Base-by-base conservation (phyloP, 2,797 vertebrate species). In the Paedocypris micromegethes region DNA sequence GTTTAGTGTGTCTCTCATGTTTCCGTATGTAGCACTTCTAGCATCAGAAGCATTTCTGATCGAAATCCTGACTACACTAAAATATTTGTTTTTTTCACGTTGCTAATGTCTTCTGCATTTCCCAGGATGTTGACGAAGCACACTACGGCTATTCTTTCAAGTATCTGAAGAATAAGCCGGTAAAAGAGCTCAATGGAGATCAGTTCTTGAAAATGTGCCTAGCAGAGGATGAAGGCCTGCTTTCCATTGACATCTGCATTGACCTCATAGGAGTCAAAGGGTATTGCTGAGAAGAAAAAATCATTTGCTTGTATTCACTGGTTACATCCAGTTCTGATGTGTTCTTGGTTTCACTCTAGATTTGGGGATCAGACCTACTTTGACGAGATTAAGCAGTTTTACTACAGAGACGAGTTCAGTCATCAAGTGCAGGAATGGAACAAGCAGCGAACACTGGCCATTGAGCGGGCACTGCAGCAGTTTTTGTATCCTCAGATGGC, bases 391-490 rank as follows among this genome's bases (percentile, higher is more conserved):
- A 99, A 99, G 73, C 96, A 99, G 81, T 99, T 99, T 83, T 98
- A 99, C 83, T 99, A 99, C 81, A 92, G 97, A 64, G 97, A 99
- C 38, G 97, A 99, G 86, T 99, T 99, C 90, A 99, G 97, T 81
- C 97, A 99, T 86, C 97, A 99, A 78, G 97, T 99, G 70, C 97
- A 99, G 73, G 96, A 99, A 81, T 99, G 97, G 97, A 99, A 98
- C 80, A 90, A 94, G 46, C 97, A 99, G 84, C 91, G 97, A 68
- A 98, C 92, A 0, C 84, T 98, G 85, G 97, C 97, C 81, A 98
- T 99, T 0, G 96, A 98, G 77, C 83, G 94, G 45, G 72, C 95
- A 4, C 90, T 99, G 75, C 94, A 89, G 79, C 96, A 98, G 74
- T 99, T 98, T 85, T 92, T 99, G 45, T 99, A 98, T 0, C 93